A percentile compares a stretch with the other conserved stretches of the same genome.
These are phyloP conservation scores for Chelonoidis abingdonii DNA, from an alignment of 2,113 vertebrate species.

Conservation along the genomic window DNA sequence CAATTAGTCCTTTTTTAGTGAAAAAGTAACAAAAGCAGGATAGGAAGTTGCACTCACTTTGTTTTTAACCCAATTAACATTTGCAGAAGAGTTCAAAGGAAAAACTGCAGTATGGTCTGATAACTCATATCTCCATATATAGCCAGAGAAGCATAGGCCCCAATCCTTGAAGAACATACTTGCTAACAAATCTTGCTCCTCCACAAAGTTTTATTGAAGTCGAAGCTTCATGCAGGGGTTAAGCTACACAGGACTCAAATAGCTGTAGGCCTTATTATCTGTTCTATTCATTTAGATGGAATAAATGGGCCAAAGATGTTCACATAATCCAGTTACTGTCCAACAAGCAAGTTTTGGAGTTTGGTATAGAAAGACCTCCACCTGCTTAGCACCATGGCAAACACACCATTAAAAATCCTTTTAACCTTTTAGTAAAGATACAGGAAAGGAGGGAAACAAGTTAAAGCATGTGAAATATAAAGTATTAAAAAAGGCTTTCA, in stretches of 20 bases:
- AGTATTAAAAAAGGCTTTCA: background rate
- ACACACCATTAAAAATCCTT: background rate
- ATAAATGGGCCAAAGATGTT: background rate
- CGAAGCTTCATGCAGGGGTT: background rate
- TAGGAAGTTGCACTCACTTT: background rate
- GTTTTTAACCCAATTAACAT: background rate
- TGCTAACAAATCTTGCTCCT: background rate
- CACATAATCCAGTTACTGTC: background rate
- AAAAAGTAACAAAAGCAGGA: slow-evolving; percentile 28
- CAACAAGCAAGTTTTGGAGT: background rate
- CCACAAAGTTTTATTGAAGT: background rate
- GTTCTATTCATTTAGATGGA: background rate
- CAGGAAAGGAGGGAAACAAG: background rate
- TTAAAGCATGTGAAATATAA: background rate
- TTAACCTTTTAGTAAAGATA: background rate
- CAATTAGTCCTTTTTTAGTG: slow-evolving; percentile 30
- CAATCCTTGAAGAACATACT: background rate
- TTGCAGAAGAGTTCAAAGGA: background rate
- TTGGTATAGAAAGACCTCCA: background rate
- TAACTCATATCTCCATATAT: background rate
- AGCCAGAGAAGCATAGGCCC: background rate
- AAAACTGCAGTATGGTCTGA: background rate
- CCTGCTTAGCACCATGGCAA: background rate
- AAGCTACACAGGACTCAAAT: background rate
- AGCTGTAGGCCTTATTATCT: background rate